Conservation (phyloP, 2,113 vertebrate genomes). For the Gymnorhina tibicen region DNA sequence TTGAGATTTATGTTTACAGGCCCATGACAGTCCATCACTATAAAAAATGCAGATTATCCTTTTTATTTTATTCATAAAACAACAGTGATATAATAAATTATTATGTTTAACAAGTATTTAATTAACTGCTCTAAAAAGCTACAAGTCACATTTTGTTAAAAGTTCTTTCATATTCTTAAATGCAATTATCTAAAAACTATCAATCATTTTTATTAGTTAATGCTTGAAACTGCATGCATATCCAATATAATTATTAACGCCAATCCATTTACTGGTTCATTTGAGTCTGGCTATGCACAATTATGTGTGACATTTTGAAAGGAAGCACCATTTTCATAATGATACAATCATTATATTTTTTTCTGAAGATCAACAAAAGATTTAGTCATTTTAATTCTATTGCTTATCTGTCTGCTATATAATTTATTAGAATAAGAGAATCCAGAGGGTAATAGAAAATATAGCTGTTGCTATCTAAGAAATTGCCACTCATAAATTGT, state of each 20-base stretch:
- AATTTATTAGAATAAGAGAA: slow-evolving; percentile 48
- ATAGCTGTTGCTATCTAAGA: slow-evolving; percentile 31
- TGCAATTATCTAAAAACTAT: slow-evolving; percentile 78
- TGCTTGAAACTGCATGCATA: slow-evolving; percentile 69
- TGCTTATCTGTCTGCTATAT: slow-evolving; percentile 55
- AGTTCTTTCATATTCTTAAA: slow-evolving; percentile 71
- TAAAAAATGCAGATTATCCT: slow-evolving; percentile 13
- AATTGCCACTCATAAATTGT: slow-evolving; percentile 59
- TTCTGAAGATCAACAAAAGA: slow-evolving; percentile 71
- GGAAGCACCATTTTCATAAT: slow-evolving; percentile 66
- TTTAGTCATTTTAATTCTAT: slow-evolving; percentile 65
- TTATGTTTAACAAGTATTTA: slow-evolving; percentile 68
- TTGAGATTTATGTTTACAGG: slow-evolving; percentile 35
- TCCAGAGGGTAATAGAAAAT: slow-evolving; percentile 47
- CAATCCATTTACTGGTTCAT: slow-evolving; percentile 73
- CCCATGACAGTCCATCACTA: background rate
- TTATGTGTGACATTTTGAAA: slow-evolving; percentile 77
- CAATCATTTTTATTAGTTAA: slow-evolving; percentile 79
- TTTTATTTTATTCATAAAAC: slow-evolving; percentile 49
- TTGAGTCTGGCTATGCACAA: slow-evolving; percentile 73
- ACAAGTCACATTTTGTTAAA: slow-evolving; percentile 71
- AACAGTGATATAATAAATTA: slow-evolving; percentile 56
- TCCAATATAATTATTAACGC: slow-evolving; percentile 74
- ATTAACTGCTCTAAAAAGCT: slow-evolving; percentile 69
- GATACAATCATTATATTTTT: slow-evolving; percentile 62